These are phyloP conservation scores for Brachypodius melanocephalos DNA, from an alignment of 2,113 vertebrate genomes.

Conservation along the genomic window DNA sequence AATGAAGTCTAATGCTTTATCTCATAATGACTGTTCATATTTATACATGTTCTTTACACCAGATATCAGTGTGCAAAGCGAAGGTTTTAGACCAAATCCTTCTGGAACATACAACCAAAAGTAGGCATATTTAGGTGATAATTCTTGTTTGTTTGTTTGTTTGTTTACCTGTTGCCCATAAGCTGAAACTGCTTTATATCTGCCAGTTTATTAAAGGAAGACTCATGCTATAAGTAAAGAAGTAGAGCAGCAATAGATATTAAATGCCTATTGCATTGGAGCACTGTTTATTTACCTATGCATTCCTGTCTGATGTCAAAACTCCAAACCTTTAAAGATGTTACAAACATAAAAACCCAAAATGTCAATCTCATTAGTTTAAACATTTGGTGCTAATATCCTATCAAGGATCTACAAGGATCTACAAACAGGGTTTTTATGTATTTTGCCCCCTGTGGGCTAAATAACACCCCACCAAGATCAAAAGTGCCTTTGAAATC, in stretches of 20 bases:
- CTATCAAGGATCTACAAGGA: neutral
- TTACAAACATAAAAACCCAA: neutral
- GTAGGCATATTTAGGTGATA: neutral
- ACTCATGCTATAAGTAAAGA: neutral
- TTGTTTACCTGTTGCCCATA: neutral
- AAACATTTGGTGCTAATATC: neutral
- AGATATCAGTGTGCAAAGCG: neutral
- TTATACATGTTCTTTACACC: neutral
- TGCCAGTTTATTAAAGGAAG: neutral
- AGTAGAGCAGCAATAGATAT: neutral
- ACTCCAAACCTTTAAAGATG: neutral
- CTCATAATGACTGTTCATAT: neutral
- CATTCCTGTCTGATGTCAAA: neutral
- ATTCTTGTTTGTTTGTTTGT: neutral
- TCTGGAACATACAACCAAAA: neutral
- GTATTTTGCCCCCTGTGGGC: neutral
- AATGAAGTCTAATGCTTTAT: neutral
- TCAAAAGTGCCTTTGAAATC: constrained; percentile 8
- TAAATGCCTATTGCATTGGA: neutral
- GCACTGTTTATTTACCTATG: neutral
- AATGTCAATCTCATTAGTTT: neutral
- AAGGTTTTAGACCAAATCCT: neutral
- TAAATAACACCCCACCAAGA: neutral
- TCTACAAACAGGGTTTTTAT: neutral
- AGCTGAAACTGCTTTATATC: neutral